Evolutionary conservation across 2,888 invertebrate species (phyloP).

Genomic region (Drosophila sordidula): DNA sequence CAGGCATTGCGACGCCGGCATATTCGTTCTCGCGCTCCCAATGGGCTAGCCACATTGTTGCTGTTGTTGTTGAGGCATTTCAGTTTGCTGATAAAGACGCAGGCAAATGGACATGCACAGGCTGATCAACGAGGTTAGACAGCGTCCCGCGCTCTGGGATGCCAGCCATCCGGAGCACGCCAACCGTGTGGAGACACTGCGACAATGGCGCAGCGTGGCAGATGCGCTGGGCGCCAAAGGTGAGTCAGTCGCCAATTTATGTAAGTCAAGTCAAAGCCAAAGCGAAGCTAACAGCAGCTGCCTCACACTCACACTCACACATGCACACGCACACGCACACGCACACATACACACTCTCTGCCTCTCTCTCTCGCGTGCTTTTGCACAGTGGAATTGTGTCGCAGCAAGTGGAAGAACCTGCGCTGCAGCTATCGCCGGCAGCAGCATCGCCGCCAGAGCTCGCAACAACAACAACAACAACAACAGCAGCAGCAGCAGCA

Average conservation of each 20-base stretch:
- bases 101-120: slow-evolving; percentile 75
- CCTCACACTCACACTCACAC: background rate
- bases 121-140: slow-evolving; percentile 75
- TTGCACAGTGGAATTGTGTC: slow-evolving; percentile 76
- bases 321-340: background rate
- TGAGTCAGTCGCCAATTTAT: slow-evolving; percentile 50
- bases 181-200: slow-evolving; percentile 65
- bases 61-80: slow-evolving; percentile 41
- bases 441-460: slow-evolving; percentile 36
- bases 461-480: slow-evolving; percentile 22
- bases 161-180: slow-evolving; percentile 68
- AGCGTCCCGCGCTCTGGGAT: slow-evolving; percentile 78
- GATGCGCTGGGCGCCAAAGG: slow-evolving; percentile 61
- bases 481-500: slow-evolving; percentile 23
- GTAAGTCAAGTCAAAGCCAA: slow-evolving; percentile 2
- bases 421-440: slow-evolving; percentile 68
- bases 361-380: background rate
- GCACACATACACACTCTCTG: background rate
- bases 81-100: slow-evolving; percentile 77
- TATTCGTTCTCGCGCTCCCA: slow-evolving; percentile 19
- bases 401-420: slow-evolving; percentile 82
- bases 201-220: slow-evolving; percentile 71
- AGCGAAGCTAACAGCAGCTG: slow-evolving; percentile 13
- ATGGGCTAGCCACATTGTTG: slow-evolving; percentile 32
- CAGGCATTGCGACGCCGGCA: slow-evolving; percentile 28